Evolutionary conservation across 2,888 invertebrate genomes (phyloP), one percentile per base, ranked within the genome.

Genomic region (Meiosimyza platycephala): DNA sequence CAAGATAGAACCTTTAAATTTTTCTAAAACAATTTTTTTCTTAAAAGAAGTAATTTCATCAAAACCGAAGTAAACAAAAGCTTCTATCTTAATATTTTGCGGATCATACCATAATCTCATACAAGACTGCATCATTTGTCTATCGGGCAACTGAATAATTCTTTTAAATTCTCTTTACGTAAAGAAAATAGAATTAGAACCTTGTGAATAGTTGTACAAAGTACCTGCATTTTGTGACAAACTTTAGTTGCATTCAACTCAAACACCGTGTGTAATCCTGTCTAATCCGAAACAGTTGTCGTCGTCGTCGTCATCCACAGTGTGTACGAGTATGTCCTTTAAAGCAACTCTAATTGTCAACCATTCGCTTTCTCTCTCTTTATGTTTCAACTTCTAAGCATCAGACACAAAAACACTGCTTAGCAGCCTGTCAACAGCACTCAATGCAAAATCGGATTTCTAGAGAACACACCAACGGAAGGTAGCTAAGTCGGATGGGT

Each of bases 221-320:
- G 40, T 40, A 40, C 40, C 40, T 40, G 40, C 40, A 40, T 40
- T 9, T 40, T 40, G 9, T 40, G 40, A 9, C 40, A 40, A 40
- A 40, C 40, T 40, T 40, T 6, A 6, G 9, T 40, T 40, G 40
- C 40, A 40, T 47, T 47, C 55, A 16, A 13, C 33, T 50, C 52
- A 50, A 65, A 22, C 28, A 28, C 57, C 40, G 40, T 40, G 40
- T 47, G 55, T 57, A 67, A 67, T 67, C 67, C 67, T 67, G n/a
- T 47, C 47, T 67, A 67, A 67, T 57, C 67, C 67, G 67, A 55
- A 67, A 55, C 67, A 67, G 67, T 67, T 67, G 67, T 28, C 57
- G 57, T 28, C 28, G 57, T 28, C 28, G 12, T 55, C 57, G 18
- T 28, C 6, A 28, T 55, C 47, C 40, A 40, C 1, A 40, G 9